Evolutionary conservation across 2,888 invertebrate genomes (phyloP), one percentile per base, ranked within the genome.

Genomic region (Pantelozetes paolii): DNA sequence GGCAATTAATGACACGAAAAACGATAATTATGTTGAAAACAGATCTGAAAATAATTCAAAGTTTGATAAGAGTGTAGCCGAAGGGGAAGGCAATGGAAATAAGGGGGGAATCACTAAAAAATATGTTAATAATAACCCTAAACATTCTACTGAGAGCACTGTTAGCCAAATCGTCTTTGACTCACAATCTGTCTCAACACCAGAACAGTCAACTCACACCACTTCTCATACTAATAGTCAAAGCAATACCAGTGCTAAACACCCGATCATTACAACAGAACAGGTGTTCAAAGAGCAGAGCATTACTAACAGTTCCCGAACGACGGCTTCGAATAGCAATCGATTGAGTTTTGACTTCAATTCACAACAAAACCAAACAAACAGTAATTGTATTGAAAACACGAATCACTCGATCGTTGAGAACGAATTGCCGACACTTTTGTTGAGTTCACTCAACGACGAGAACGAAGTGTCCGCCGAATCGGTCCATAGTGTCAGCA

Each of bases 401-500:
- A 54, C 11, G 36, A 69, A 69, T 18, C n/a, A 42, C 15, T 26
- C 57, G 0, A 57, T 26, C 9, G 30, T 23, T 40, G 71, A 71
- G 30, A 71, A 3, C 28, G 57, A 72, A 45, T 59, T 72, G 26
- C 72, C 72, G 2, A 40, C 57, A 57, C 62, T 72, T 72, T 32
- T 64, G 40, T 32, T 72, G 40, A 45, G 72, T n/a, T 50, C 50
- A 50, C 59, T 72, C 18, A 57, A 59, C n/a, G 72, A 72, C 9
- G 62, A 59, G 6, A 32, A 72, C 57, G 72, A 62, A 20, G 59
- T 72, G 15, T 72, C 72, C 0, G 42, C 72, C 15, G 72, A 72
- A 40, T 72, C 72, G 23, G 72, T 72, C 26, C 59, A 72, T 36
- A 72, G 72, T 26, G 72, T 72, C 42, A 62, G 62, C 11, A 72